Conservation (phyloP, 2,113 vertebrate genomes). For the Microcebus tavaratra region DNA sequence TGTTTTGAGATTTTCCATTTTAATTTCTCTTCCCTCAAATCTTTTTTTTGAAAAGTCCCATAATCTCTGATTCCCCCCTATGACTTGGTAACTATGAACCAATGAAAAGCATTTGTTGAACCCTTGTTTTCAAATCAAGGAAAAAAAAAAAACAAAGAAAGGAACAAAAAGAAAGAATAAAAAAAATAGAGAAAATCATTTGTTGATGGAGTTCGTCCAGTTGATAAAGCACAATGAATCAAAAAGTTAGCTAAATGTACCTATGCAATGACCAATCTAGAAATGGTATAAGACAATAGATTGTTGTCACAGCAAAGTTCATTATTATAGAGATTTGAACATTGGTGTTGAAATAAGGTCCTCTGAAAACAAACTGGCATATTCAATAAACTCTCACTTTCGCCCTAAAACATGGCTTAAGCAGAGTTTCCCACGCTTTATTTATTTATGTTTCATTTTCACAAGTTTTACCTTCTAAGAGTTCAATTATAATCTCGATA, state of each 20-base stretch:
- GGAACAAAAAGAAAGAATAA: too few species aligned
- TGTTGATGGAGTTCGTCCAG: neutral
- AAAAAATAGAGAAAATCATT: too few species aligned
- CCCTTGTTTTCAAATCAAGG: too few species aligned
- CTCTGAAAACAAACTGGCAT: neutral
- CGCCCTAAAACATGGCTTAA: neutral
- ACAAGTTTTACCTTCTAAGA: neutral
- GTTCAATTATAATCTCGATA: neutral
- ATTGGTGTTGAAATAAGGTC: neutral
- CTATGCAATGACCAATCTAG: neutral
- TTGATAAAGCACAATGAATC: neutral
- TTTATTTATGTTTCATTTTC: neutral
- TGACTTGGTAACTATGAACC: neutral
- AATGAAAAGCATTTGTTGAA: neutral
- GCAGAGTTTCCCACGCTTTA: neutral
- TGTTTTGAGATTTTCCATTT: neutral
- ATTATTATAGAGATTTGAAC: neutral
- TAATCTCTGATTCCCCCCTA: neutral
- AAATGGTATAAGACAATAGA: neutral
- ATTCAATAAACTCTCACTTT: neutral
- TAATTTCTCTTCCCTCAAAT: neutral
- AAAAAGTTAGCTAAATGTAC: neutral
- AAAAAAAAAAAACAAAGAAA: too few species aligned
- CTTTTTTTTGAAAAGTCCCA: neutral
- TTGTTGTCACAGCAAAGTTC: neutral